Conservation (phyloP, 2,888 invertebrate genomes). For the Merodon equestris region DNA sequence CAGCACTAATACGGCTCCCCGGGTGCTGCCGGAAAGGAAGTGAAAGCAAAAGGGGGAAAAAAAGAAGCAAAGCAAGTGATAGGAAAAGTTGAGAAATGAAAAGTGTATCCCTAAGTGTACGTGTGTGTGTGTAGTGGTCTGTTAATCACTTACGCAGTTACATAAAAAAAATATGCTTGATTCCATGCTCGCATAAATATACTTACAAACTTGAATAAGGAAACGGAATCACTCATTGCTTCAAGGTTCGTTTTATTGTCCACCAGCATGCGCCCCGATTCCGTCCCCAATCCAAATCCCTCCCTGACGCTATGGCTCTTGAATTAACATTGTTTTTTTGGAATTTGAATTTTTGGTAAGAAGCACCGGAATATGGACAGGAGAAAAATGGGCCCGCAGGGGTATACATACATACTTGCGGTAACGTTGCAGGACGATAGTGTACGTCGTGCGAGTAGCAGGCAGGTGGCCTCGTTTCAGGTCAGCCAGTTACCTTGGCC, state of each 20-base stretch:
- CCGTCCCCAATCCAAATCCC: constrained; percentile 14
- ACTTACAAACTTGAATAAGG: constrained; percentile 4
- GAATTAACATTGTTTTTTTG: constrained; percentile 46
- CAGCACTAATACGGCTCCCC: constrained; percentile 3
- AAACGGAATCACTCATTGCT: constrained; percentile 17
- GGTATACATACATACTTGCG: constrained; percentile 19
- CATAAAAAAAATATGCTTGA: constrained; percentile 56
- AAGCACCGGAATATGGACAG: background rate
- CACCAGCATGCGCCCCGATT: constrained; percentile 28
- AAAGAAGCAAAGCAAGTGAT: constrained; percentile 2
- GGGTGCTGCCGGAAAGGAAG: background rate
- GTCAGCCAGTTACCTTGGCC: constrained; percentile 22
- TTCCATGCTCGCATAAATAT: constrained; percentile 2
- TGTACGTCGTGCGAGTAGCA: constrained; percentile 20
- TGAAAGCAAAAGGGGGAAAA: background rate
- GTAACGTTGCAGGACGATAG: constrained; percentile 2
- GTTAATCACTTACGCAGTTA: constrained; percentile 43
- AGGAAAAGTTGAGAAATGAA: constrained; percentile 42
- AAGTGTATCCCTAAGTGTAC: constrained; percentile 15
- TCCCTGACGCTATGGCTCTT: too few relatives aligned
- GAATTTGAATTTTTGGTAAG: constrained; percentile 34
- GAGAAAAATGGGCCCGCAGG: background rate
- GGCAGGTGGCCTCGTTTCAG: constrained; percentile 46
- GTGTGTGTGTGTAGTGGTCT: constrained; percentile 21
- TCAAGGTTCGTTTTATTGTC: constrained; percentile 41